Base-by-base conservation (phyloP, 1,140 invertebrate genomes). In the Heliconius hewitsoni region DNA sequence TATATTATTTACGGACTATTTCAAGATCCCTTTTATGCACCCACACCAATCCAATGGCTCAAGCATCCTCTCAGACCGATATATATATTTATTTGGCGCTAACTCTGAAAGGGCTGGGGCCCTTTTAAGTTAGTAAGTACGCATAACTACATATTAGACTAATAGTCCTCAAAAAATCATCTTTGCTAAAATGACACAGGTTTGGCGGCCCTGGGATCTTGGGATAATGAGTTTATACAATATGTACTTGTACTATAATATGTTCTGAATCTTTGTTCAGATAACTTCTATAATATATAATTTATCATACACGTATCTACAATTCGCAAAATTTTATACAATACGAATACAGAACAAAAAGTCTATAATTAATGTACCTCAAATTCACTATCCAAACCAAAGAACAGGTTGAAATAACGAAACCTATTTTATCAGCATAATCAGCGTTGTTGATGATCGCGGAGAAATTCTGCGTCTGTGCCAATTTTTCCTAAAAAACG, bases 401-500 rank as follows among this genome's bases (percentile, higher is more conserved):
- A 42, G 42, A 42, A 23, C n/a, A 57, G 6, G 8, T 57, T 5
- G 23, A 66, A 66, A 27, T 30, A 13, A 27, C 23, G 3, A 66
- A 1, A n/a, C 27, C 34, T 71, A 34, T 16, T 80, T 76, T 74
- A 73, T 76, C 78, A 39, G 50, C 37, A 60, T 79, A 71, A 75
- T 79, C 71, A 79, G 34, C 8, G 71, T 75, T 76, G 76, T 80
- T 55, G 52, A 76, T 76, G 72, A 77, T 71, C 42, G 70, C 74
- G 66, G 57, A 37, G 34, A 60, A 74, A 74, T 71, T 16, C 55
- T 87, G 85, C 87, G 27, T n/a, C 11, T 18, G 30, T 77, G 85
- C 90, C 89, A 93, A 84, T 75, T 77, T 88, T 87, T 85, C 87
- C 86, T 87, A 88, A 89, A 91, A 91, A 89, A 85, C 87, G 86